phyloP scores from a whole-genome alignment of 2,113 vertebrate species.

The Rhizomys pruinosus region DNA sequence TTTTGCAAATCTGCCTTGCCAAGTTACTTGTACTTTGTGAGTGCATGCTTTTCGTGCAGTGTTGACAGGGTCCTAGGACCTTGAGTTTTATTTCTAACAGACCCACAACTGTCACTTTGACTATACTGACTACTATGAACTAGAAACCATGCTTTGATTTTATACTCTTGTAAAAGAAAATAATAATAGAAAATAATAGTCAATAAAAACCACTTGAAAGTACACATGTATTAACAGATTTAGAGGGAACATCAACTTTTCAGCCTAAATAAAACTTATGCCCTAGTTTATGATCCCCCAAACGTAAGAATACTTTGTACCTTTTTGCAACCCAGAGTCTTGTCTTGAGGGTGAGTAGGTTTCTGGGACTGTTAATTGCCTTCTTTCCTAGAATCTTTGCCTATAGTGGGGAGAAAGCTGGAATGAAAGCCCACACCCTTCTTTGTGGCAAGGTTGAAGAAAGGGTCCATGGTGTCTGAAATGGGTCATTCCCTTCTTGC shows the following conservation, averaged over 20 bases:
- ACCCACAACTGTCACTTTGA: neutral
- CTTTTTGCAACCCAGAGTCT: neutral
- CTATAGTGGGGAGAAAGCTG: neutral
- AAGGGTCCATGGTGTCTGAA: neutral
- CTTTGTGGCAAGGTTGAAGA: neutral
- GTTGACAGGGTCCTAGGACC: no score
- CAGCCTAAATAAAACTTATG: neutral
- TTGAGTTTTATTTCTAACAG: neutral
- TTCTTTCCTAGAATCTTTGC: neutral
- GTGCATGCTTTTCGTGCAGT: no score
- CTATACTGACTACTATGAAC: slow-evolving; percentile 9
- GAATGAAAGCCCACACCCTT: neutral
- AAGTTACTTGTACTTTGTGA: no score
- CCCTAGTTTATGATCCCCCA: neutral
- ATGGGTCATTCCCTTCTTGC: slow-evolving; percentile 1
- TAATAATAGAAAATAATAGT: neutral
- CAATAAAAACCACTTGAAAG: slow-evolving; percentile 23
- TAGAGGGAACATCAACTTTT: neutral
- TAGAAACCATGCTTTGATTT: slow-evolving; percentile 7
- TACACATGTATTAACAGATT: neutral
- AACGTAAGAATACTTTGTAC: slow-evolving; percentile 41
- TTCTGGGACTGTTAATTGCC: neutral
- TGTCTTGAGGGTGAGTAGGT: neutral
- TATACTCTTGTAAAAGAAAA: slow-evolving; percentile 1
- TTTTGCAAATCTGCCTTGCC: no score